Conservation (phyloP, 2,797 vertebrate genomes). For the Chrosomus eos region DNA sequence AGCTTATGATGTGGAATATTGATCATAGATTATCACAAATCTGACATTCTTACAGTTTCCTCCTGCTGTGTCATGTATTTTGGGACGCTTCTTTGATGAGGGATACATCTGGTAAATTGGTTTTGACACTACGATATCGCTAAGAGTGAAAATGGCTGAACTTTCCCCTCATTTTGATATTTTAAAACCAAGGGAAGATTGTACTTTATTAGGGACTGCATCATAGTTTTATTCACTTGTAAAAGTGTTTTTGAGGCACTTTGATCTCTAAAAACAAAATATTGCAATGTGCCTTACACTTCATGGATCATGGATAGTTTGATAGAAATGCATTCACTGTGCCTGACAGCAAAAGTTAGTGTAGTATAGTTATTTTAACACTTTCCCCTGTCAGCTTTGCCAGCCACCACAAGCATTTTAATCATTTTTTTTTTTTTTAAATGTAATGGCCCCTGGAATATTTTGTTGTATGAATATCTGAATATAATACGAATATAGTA, state of each 20-base stretch:
- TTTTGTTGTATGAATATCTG: too few species aligned
- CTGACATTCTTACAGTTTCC: neutral
- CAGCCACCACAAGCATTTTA: too few species aligned
- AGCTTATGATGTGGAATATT: neutral
- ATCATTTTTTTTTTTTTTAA: too few species aligned
- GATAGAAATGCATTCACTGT: neutral
- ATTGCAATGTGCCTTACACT: neutral
- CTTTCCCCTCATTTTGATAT: neutral
- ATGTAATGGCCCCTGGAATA: too few species aligned
- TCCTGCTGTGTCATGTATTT: neutral
- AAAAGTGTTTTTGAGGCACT: neutral
- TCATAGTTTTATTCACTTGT: neutral
- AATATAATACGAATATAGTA: too few species aligned
- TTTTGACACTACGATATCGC: neutral
- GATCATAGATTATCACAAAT: neutral
- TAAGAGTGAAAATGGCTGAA: neutral
- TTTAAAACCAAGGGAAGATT: neutral
- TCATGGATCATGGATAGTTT: too few species aligned
- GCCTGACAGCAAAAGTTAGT: neutral
- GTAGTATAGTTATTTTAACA: too few species aligned
- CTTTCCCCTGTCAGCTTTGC: too few species aligned
- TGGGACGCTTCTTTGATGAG: neutral
- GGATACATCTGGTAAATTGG: neutral
- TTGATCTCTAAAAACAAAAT: neutral
- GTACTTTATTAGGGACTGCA: neutral